phyloP scores from a whole-genome alignment of 2,888 invertebrate species.

The Ectemnius cavifrons region DNA sequence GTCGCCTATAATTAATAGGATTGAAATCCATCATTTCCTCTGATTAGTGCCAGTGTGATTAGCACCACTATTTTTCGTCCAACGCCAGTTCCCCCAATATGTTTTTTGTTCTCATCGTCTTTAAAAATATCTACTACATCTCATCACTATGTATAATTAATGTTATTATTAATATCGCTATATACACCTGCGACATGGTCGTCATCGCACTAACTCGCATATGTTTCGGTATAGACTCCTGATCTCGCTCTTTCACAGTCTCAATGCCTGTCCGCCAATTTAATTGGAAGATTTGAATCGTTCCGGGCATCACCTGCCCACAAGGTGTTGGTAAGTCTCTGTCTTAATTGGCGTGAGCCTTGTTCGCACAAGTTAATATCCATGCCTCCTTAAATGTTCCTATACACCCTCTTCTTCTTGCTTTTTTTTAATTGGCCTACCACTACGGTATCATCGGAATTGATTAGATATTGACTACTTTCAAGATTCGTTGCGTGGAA shows the following conservation, averaged over 20 bases:
- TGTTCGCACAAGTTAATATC: constrained; percentile 19
- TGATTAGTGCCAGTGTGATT: constrained; percentile 56
- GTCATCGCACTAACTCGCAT: constrained; percentile 41
- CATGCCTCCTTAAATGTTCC: constrained; percentile 7
- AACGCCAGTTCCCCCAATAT: constrained; percentile 32
- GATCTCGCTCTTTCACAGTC: constrained; percentile 24
- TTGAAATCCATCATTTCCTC: constrained; percentile 42
- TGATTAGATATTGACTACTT: constrained; percentile 71
- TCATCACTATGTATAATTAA: constrained; percentile 57
- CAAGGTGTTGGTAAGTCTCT: constrained; percentile 22
- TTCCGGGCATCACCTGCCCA: constrained; percentile 43
- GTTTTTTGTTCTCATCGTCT: constrained; percentile 40
- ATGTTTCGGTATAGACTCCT: constrained; percentile 44
- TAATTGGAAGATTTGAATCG: constrained; percentile 58
- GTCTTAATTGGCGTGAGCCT: constrained; percentile 41
- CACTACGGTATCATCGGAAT: constrained; percentile 59
- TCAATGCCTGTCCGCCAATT: constrained; percentile 40
- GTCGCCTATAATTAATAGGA: constrained; percentile 57
- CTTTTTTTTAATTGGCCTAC: constrained; percentile 41
- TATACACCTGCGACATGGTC: constrained; percentile 34
- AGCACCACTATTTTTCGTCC: constrained; percentile 43
- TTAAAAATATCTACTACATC: constrained; percentile 63
- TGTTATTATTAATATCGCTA: constrained; percentile 54
- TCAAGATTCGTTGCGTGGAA: constrained; percentile 71
- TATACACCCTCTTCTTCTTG: constrained; percentile 7